These are phyloP conservation scores for Adelphocoris suturalis DNA, from an alignment of 2,888 invertebrate genomes.

Conservation along the genomic window DNA sequence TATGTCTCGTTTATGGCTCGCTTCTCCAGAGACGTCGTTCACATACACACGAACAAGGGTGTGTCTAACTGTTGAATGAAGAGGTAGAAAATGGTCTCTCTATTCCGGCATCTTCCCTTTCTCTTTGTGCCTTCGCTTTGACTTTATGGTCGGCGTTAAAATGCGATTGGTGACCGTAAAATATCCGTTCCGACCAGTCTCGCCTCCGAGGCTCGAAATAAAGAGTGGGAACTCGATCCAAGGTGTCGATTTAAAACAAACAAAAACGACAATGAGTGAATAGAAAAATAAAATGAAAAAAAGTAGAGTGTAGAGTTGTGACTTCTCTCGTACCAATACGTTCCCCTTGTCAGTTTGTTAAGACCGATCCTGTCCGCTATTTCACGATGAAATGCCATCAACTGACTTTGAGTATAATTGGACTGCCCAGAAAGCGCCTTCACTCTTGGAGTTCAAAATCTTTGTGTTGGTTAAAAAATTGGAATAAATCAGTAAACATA, in stretches of 20 bases:
- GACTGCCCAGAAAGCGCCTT: not conserved
- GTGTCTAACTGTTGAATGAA: not conserved
- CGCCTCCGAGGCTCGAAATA: not conserved
- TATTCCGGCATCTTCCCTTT: not conserved
- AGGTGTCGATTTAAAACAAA: constrained; percentile 35
- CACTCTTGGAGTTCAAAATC: too few species aligned
- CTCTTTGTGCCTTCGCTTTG: not conserved
- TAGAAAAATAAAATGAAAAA: not conserved
- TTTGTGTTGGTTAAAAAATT: too few species aligned
- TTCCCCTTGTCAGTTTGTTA: not conserved
- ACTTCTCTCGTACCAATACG: not conserved
- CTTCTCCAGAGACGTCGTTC: too few species aligned
- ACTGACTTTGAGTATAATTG: not conserved
- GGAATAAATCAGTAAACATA: too few species aligned
- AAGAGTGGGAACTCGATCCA: constrained; percentile 27
- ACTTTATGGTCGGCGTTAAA: constrained; percentile 35
- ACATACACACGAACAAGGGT: too few species aligned
- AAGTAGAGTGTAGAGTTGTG: not conserved
- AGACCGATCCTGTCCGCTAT: not conserved
- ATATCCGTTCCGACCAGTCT: not conserved
- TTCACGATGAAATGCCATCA: not conserved
- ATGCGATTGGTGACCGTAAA: constrained; percentile 35
- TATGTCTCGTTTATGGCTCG: too few species aligned
- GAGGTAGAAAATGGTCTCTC: not conserved
- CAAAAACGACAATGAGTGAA: not conserved